Base-by-base conservation (phyloP, 2,797 vertebrate genomes). In the Micromesistius poutassou region DNA sequence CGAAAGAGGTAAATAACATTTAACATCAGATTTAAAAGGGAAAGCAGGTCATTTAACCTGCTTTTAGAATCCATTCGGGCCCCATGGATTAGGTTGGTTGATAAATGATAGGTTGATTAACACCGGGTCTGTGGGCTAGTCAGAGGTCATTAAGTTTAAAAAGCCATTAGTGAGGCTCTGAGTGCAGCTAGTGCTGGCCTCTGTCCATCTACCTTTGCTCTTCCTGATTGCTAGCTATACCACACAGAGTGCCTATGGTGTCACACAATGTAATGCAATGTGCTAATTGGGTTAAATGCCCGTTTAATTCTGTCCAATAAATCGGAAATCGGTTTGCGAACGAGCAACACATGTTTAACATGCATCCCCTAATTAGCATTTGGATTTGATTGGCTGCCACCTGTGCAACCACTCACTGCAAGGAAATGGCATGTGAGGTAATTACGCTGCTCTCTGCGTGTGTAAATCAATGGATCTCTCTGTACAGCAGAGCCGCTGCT, bases 111-210 rank as follows among this genome's bases (percentile, higher is more conserved):
- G 82, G 55, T 89, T 90, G 82, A 86, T 88, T 86, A 87, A 89
- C 82, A 87, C 81, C 83, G 80, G 81, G 88, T 88, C 16, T 33
- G 16, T 83, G 80, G 87, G 82, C 87, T 83, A 76, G 81, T 78
- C 80, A 86, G 50, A 77, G 79, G 80, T 87, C 87, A 88, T 89
- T 87, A 88, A 81, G 81, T 83, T 89, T 90, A 87, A 89, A 90
- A 86, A 85, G 82, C 87, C 89, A 90, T 89, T 90, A 89, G 84
- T 80, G 28, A 50, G 80, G 73, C 76, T 81, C 70, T 76, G 76
- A 84, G 82, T 85, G 62, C 62, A 68, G 62, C 79, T 71, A 75
- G 79, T 78, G 74, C 75, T 38, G 72, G 82, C 75, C 76, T 25
- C 79, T 76, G 78, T 50, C 80, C 73, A 4, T n/a, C 77, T 78